Conservation (phyloP, 2,797 vertebrate species). For the Platalea minor region DNA sequence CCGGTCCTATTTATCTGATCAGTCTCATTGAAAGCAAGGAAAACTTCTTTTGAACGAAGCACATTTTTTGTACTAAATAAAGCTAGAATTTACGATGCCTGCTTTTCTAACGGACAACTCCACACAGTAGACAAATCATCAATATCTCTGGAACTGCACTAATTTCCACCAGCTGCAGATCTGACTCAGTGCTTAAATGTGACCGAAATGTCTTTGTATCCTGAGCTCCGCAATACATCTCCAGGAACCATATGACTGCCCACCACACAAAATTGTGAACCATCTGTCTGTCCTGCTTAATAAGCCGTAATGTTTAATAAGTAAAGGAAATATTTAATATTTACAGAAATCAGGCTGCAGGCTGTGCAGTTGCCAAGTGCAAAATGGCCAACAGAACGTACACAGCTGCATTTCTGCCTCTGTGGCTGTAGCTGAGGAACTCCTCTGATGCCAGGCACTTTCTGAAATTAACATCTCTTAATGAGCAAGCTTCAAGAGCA, state of each 20-base stretch:
- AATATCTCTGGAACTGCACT: neutral
- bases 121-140: neutral
- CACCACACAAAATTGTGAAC: neutral
- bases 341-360: neutral
- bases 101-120: neutral
- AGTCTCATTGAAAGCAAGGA: neutral
- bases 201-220: neutral
- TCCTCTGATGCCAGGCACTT: neutral
- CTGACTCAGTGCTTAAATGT: neutral
- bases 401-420: neutral
- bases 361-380: neutral
- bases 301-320: conserved; percentile 33
- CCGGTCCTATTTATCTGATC: neutral
- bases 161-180: conserved; percentile 10
- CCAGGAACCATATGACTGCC: neutral
- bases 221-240: neutral
- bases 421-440: neutral
- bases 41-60: neutral
- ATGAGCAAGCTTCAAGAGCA: neutral
- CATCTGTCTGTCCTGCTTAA: conserved; percentile 26
- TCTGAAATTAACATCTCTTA: neutral
- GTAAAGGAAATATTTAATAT: conserved; percentile 39
- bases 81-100: neutral
- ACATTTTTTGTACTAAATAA: neutral
- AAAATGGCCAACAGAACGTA: neutral